Evolutionary conservation across 2,797 vertebrate species (phyloP), one percentile per base, ranked within the genome.

Genomic region (Aldrovandia affinis): DNA sequence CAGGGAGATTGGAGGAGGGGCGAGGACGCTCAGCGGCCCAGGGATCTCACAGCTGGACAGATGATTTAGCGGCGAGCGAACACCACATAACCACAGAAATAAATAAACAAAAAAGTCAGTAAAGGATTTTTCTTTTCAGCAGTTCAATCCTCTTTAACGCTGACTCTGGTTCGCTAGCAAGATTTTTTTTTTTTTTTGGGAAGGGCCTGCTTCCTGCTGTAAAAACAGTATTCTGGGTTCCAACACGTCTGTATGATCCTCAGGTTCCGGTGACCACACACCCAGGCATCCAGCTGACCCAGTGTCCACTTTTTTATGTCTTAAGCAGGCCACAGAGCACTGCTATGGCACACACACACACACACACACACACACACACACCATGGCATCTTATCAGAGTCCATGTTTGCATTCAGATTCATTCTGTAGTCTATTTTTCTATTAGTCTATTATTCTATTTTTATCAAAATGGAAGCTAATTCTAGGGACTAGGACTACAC

Each of bases 51-150:
- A 54, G 47, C 78, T 15, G 18, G 50, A 57, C 18, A 33, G 47
- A 55, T 80, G 54, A 80, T 54, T 80, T 33, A 80, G 10, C 44
- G 20, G 50, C 78, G n/a, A 80, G 78, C 33, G 78, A 55, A 36
- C n/a, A n/a, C 52, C 20, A 22, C 28, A 81, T 81, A 61, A 39
- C 68, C 68, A 39, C 68, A 39, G 42, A 61, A 39, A 81, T 33
- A 59, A 61, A 61, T 59, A 81, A 81, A 81, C 52, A 81, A 44
- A 30, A 30, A 57, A 33, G 14, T 3, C 33, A 30, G 47, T 15
- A 47, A 44, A 47, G 8, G 22, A 20, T 30, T 80, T n/a, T 52
- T 44, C n/a, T 30, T 80, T n/a, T n/a, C 50, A 55, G n/a, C 47
- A 44, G n/a, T 55, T 18, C 9, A 10, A 30, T n/a, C 18, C 57